phyloP scores from a whole-genome alignment of 2,888 invertebrate species.

The Phortica magna region DNA sequence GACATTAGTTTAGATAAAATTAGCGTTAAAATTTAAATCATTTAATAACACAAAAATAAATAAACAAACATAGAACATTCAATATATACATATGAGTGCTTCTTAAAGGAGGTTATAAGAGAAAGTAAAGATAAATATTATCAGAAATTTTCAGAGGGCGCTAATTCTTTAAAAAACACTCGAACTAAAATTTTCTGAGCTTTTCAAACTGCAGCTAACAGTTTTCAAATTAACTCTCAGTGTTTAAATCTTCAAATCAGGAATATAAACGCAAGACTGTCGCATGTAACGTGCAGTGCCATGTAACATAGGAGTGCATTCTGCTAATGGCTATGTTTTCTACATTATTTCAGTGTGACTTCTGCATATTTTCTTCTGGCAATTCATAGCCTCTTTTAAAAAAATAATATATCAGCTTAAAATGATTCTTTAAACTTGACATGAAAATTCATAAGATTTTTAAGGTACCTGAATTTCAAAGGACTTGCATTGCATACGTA shows the following conservation, averaged over 20 bases:
- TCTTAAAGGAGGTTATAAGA: too few species aligned
- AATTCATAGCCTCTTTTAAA: constrained; percentile 39
- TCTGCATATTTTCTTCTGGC: constrained; percentile 44
- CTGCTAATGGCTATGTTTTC: too few species aligned
- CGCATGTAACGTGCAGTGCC: too few species aligned
- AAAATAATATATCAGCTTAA: constrained; percentile 37
- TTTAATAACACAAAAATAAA: constrained; percentile 1
- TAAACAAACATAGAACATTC: not conserved
- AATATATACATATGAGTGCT: not conserved
- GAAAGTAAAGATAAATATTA: too few species aligned
- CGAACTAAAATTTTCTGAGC: not conserved
- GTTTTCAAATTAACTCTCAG: constrained; percentile 14
- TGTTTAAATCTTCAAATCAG: too few species aligned
- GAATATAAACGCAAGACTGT: too few species aligned
- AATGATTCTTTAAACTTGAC: constrained; percentile 32
- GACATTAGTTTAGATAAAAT: constrained; percentile 63
- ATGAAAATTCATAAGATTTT: constrained; percentile 69
- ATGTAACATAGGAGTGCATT: too few species aligned
- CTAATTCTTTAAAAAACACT: too few species aligned
- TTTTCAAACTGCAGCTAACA: constrained; percentile 23
- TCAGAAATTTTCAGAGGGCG: too few species aligned
- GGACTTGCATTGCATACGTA: constrained; percentile 49
- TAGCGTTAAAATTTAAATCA: constrained; percentile 19
- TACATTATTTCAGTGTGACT: too few species aligned
- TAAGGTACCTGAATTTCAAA: constrained; percentile 70